A percentile compares a stretch with the other conserved stretches of the same genome.
Evolutionary conservation across 2,113 vertebrate genomes (phyloP).

Genomic region (Plecotus auritus): DNA sequence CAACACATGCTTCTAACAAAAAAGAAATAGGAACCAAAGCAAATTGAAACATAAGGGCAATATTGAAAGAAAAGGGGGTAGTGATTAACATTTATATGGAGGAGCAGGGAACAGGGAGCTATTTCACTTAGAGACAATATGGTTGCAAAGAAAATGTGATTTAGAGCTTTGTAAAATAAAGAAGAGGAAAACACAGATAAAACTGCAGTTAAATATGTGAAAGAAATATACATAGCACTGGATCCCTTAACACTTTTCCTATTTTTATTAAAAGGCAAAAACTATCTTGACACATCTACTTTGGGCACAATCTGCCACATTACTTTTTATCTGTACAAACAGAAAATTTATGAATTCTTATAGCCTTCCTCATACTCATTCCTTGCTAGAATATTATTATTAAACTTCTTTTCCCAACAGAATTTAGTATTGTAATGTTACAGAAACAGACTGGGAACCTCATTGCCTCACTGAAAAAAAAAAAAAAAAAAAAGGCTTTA

Average conservation of each 20-base stretch:
- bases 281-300: background rate
- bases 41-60: background rate
- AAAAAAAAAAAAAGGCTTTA: background rate
- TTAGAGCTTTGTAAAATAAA: background rate
- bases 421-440: background rate
- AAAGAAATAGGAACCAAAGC: background rate
- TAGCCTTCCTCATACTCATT: background rate
- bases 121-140: background rate
- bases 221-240: background rate
- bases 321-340: background rate
- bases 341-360: background rate
- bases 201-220: background rate
- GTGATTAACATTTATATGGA: background rate
- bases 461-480: background rate
- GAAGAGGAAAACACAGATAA: background rate
- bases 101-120: background rate
- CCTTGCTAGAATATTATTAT: background rate
- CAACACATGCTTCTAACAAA: background rate
- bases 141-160: background rate
- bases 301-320: background rate
- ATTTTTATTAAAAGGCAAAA: conserved; percentile 12
- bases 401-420: background rate
- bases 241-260: background rate
- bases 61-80: background rate
- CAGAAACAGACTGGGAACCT: background rate